Evolutionary conservation across 2,888 invertebrate species (phyloP).

Genomic region (Cerastoderma edule): DNA sequence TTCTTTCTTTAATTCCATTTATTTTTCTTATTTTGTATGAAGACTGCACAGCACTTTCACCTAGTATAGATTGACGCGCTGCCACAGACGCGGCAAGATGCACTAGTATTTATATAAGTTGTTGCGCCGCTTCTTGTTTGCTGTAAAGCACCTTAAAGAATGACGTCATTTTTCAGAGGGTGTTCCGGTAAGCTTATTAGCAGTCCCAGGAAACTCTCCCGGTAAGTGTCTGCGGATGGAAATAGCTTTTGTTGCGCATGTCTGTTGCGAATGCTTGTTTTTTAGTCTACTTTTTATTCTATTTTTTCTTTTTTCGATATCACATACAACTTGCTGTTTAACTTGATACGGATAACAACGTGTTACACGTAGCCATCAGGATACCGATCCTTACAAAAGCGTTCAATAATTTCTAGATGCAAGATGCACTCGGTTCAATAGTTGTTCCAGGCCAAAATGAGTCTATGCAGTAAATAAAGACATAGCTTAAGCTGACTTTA

Average conservation of each 20-base stretch:
- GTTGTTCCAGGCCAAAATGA: too few relatives aligned
- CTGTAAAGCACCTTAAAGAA: conserved; percentile 9
- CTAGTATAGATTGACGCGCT: neutral
- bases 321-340: too few relatives aligned
- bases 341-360: too few relatives aligned
- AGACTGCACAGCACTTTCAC: neutral
- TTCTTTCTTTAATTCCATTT: neutral
- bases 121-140: neutral
- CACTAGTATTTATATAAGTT: neutral
- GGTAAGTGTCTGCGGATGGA: conserved; percentile 36
- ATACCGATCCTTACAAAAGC: too few relatives aligned
- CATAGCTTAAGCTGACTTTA: too few relatives aligned
- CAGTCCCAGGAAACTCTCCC: conserved; percentile 32
- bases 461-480: too few relatives aligned
- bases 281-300: too few relatives aligned
- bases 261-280: conserved; percentile 7
- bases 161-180: conserved; percentile 58
- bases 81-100: neutral
- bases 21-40: neutral
- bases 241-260: conserved; percentile 23
- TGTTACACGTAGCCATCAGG: too few relatives aligned
- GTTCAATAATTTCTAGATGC: too few relatives aligned
- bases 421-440: too few relatives aligned
- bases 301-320: too few relatives aligned
- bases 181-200: conserved; percentile 49